Percentiles rank a stretch among this genome's conserved stretches.
phyloP scores from a whole-genome alignment of 2,113 vertebrate species.

The Xyrauchen texanus region DNA sequence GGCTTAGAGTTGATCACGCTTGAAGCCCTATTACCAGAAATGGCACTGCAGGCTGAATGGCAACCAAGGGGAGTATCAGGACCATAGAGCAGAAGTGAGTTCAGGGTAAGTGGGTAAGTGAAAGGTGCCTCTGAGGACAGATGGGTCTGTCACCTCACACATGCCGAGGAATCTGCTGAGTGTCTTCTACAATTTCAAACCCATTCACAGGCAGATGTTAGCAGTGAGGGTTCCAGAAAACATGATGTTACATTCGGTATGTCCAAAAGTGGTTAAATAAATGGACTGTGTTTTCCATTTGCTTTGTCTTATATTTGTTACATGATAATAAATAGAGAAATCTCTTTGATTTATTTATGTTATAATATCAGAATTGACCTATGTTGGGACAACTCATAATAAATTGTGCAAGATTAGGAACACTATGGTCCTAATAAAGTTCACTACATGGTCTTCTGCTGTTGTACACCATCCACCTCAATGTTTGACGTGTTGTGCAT shows the following conservation, averaged over 20 bases:
- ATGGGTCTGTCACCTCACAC: slow-evolving; percentile 69
- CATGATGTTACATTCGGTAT: slow-evolving; percentile 85
- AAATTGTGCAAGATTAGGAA: no score
- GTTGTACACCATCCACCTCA: no score
- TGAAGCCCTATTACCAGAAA: slow-evolving; percentile 91
- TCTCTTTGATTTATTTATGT: neutral
- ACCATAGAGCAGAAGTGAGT: slow-evolving; percentile 85
- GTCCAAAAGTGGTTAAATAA: neutral
- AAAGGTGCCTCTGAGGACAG: slow-evolving; percentile 83
- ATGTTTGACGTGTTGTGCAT: no score
- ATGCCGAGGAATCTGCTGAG: slow-evolving; percentile 83
- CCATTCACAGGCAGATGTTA: slow-evolving; percentile 86
- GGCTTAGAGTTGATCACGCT: slow-evolving; percentile 87
- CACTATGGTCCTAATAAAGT: no score
- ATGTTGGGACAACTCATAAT: neutral
- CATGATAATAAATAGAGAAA: neutral
- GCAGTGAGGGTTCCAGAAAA: slow-evolving; percentile 82
- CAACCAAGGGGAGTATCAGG: slow-evolving; percentile 97
- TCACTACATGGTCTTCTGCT: no score
- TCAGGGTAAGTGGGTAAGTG: slow-evolving; percentile 89
- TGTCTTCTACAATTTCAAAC: slow-evolving; percentile 83
- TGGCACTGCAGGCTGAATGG: slow-evolving; percentile 89
- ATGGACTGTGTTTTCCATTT: neutral
- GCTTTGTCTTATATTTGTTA: neutral
- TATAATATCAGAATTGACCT: neutral